Base-by-base conservation (phyloP, 2,113 vertebrate species). In the Murina feae region DNA sequence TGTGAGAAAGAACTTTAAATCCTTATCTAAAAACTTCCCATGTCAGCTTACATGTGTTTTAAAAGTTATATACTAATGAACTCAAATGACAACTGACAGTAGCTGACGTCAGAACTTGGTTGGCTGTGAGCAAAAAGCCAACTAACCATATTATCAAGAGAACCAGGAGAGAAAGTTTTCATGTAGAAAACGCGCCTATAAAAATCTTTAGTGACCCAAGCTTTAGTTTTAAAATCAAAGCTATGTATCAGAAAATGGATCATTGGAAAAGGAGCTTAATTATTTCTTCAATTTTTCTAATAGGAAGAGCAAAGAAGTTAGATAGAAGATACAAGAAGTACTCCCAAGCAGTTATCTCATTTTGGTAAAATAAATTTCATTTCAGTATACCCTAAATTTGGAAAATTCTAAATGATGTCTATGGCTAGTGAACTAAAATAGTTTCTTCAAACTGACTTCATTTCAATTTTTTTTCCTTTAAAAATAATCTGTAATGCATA, bases 291-390 rank as follows among this genome's bases (percentile, higher is more conserved):
- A 44, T 51, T 66, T 90, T 90, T 55, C 17, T 58, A 58, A n/a
- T 2, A 79, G 10, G 12, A 60, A 28, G 11, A 93, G 37, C 4
- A 63, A 95, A 83, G 9, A 75, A 25, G 16, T 75, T 55, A 76
- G 25, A 18, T 86, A 5, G 6, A 68, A 81, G 39, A 21, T 44
- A 30, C 6, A 37, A 39, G 20, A 94, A 90, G 23, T 69, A 60
- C 4, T 66, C 18, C 35, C 21, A 86, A 87, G 23, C 11, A 58
- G 6, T 75, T 75, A 84, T 37, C 7, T 53, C 28, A 92, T 68
- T 92, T 90, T 63, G 18, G 47, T 49, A 86, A 95, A 71, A 49
- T 60, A 79, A 94, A 79, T 86, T 65, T 89, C 9, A 74, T 87
- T 75, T 86, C 30, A 69, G 37, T 66, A 71, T 28, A 51, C 1